Base-by-base conservation (phyloP, 2,113 vertebrate species). In the Thalassoma bifasciatum region DNA sequence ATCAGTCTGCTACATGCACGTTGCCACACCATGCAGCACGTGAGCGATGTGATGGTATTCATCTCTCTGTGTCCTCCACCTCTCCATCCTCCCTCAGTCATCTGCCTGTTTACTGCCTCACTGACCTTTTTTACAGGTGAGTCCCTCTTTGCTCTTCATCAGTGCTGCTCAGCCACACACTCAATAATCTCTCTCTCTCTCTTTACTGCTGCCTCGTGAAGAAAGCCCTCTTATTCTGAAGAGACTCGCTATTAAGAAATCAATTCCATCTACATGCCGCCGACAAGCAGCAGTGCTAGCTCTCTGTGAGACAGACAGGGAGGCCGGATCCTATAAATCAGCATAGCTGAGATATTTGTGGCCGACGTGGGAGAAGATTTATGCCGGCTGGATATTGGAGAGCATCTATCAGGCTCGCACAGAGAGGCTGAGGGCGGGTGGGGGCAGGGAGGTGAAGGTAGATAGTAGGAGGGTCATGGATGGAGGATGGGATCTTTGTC, bases 341-440 rank as follows among this genome's bases (percentile, higher is more conserved):
- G 83, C 90, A 92, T 90, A 90, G 87, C 91, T 92, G 90, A 93
- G 91, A 93, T 94, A 94, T 93, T 93, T 93, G 93, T 90, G 90
- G 91, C 91, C 85, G 83, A 91, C 92, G 91, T 87, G 84, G 83
- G 62, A 80, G 84, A 66, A 93, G 94, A 95, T 95, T 94, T 94
- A 94, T 94, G 92, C 82, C 73, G 79, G 86, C 90, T 85, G 88
- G 90, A 92, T 91, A 93, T 93, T 91, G 91, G 88, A 93, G 84
- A 86, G 85, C 79, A 66, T 94, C 92, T 91, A 89, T 94, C 90
- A 89, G 87, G 78, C 88, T 50, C 92, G 53, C 26, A 26, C 54
- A 76, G 74, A 66, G 59, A 49, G 78, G 46, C 24, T 26, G 54
- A 36, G 57, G 66, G 36, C 34, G 40, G 60, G 78, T 76, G 82